Evolutionary conservation across 2,797 vertebrate genomes (phyloP).

Genomic region (Monodelphis domestica): DNA sequence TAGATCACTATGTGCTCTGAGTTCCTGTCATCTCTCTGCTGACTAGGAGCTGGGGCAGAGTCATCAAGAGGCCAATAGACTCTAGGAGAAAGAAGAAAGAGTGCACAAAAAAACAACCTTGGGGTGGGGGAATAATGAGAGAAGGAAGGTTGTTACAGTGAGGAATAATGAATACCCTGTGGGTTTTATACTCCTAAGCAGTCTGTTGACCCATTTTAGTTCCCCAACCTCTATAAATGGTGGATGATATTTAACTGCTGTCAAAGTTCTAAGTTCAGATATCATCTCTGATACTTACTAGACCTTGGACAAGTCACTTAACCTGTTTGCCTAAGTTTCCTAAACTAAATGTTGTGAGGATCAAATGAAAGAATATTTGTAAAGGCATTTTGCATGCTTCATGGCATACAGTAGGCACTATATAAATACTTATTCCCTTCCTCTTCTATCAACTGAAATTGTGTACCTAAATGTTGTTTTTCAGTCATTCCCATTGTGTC

Average conservation of each 20-base stretch:
- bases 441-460: neutral
- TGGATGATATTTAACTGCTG: neutral
- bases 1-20: neutral
- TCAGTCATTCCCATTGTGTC: too few species aligned
- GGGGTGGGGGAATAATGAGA: neutral
- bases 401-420: neutral
- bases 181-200: neutral
- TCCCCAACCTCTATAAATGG: neutral
- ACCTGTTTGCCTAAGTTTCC: neutral
- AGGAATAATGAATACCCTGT: neutral
- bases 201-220: accelerated
- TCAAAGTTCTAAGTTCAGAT: accelerated
- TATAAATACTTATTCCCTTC: neutral
- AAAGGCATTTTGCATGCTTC: neutral
- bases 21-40: neutral
- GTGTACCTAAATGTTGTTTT: too few species aligned
- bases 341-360: neutral
- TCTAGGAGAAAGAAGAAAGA: neutral
- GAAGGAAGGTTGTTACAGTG: neutral
- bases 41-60: neutral
- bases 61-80: neutral
- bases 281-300: neutral
- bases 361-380: neutral
- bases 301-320: neutral
- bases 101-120: neutral